Evolutionary conservation across 2,888 invertebrate genomes (phyloP).

Genomic region (Thysanoteuthis rhombus): DNA sequence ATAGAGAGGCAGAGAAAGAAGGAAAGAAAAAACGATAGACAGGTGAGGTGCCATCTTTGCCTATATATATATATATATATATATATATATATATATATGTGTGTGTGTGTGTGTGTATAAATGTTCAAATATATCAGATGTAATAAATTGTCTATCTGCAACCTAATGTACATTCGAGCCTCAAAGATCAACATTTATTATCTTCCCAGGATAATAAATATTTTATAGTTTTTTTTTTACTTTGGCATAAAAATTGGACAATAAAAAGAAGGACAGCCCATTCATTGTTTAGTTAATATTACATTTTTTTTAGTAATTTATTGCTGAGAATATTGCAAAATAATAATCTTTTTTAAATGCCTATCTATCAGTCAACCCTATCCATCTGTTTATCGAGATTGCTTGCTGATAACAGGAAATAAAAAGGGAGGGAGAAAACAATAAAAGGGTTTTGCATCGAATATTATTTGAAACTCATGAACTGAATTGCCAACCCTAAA

Average conservation of each 20-base stretch:
- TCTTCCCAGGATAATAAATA: neutral
- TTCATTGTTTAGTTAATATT: conserved; percentile 12
- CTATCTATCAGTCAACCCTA: neutral
- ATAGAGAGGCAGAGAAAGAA: too few species aligned
- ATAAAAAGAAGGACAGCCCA: neutral
- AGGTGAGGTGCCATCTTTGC: too few species aligned
- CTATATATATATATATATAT: too few species aligned
- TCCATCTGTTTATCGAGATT: neutral
- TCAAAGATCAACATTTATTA: conserved; percentile 12
- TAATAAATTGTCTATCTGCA: neutral
- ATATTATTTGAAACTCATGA: neutral
- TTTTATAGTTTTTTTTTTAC: neutral
- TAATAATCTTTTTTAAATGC: neutral
- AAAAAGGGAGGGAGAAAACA: neutral
- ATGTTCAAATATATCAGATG: neutral
- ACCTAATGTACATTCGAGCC: neutral
- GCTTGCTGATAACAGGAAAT: neutral
- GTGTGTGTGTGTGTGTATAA: too few species aligned
- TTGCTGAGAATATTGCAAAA: neutral
- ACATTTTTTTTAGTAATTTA: neutral
- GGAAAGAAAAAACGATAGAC: too few species aligned
- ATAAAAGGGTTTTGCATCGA: neutral
- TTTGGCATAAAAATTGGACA: neutral
- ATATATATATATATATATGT: too few species aligned
- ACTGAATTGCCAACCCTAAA: neutral